Percentiles rank a stretch among this genome's conserved stretches.
Evolutionary conservation across 2,797 vertebrate genomes (phyloP).

Genomic region (Hypotaenidia philippensis): DNA sequence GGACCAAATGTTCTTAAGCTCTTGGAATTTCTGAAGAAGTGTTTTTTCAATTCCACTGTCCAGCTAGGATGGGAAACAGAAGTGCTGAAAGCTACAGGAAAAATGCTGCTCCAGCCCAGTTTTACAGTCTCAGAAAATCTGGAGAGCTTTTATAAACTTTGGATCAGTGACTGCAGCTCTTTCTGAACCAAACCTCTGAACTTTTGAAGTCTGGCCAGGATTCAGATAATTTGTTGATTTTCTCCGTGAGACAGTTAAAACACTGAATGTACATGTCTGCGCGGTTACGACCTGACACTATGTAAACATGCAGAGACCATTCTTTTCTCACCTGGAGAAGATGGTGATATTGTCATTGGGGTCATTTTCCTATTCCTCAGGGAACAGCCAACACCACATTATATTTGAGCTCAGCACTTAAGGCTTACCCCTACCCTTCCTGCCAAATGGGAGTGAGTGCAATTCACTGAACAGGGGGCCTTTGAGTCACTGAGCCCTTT

Average conservation of each 20-base stretch:
- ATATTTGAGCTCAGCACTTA: neutral
- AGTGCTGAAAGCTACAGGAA: conserved; percentile 68
- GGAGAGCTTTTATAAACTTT: conserved; percentile 53
- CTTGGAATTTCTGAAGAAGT: conserved; percentile 68
- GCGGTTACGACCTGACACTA: accelerated
- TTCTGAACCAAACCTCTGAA: conserved; percentile 59
- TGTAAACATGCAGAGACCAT: neutral
- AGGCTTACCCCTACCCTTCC: neutral
- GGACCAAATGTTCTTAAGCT: conserved; percentile 69
- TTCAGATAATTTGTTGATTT: conserved; percentile 43
- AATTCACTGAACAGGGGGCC: accelerated
- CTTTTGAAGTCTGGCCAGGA: conserved; percentile 34
- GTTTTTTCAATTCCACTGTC: conserved; percentile 44
- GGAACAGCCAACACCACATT: neutral
- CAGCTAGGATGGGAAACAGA: conserved; percentile 62
- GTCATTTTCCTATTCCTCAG: neutral
- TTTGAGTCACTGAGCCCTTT: neutral
- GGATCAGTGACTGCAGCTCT: conserved; percentile 34
- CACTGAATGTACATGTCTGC: neutral
- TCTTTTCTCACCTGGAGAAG: conserved; percentile 25
- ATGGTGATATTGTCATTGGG: neutral
- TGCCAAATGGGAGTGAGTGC: neutral
- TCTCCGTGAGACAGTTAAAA: neutral
- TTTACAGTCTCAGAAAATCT: conserved; percentile 60
- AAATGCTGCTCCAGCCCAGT: conserved; percentile 53